A percentile compares a stretch with the other conserved stretches of the same genome.
Evolutionary conservation across 2,113 vertebrate species (phyloP).

Genomic region (Brachionichthys hirsutus): DNA sequence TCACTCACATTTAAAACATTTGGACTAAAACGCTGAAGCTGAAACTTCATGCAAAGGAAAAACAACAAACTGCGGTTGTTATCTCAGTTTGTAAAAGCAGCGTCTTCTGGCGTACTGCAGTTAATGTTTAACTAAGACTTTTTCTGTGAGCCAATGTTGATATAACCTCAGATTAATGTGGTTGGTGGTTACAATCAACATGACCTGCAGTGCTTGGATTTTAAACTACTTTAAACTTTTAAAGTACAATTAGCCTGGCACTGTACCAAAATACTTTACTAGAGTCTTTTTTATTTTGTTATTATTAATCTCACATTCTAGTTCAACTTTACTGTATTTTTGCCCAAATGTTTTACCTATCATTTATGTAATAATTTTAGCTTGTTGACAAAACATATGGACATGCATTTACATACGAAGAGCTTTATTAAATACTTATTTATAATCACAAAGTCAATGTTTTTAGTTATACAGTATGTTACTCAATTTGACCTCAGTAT

Average conservation of each 20-base stretch:
- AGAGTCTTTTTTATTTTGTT: no score
- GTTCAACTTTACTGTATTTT: background rate
- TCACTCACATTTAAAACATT: background rate
- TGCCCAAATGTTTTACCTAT: no score
- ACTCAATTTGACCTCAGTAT: no score
- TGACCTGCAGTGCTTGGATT: background rate
- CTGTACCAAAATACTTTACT: no score
- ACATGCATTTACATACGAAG: no score
- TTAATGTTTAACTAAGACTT: constrained; percentile 62
- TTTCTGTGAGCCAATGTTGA: constrained; percentile 54
- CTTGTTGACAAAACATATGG: no score
- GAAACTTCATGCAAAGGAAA: background rate
- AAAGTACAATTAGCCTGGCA: no score
- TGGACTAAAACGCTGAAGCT: background rate
- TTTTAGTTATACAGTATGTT: no score
- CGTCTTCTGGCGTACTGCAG: constrained; percentile 10
- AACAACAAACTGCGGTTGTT: background rate
- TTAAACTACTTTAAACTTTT: background rate
- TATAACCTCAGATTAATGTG: constrained; percentile 48
- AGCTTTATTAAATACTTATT: no score
- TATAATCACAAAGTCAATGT: no score
- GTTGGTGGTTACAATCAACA: constrained; percentile 15
- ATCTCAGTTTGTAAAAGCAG: background rate
- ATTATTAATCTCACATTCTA: background rate
- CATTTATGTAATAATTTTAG: no score